Percentiles rank a stretch among this genome's conserved stretches.
Conservation (phyloP, 1,140 invertebrate species). For the Paraescarpia echinospica region DNA sequence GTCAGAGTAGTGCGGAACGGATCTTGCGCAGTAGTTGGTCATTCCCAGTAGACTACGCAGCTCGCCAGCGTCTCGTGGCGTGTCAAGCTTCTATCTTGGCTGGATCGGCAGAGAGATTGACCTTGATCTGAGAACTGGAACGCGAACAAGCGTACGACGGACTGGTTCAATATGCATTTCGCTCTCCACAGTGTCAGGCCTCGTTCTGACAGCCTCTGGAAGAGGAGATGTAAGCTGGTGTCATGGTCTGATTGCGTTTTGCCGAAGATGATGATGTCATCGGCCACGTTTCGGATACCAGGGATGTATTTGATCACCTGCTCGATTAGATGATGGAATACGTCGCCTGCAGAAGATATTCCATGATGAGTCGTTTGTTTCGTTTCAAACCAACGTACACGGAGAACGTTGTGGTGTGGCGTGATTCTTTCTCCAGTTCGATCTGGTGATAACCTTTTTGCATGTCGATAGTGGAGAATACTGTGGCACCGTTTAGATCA, state of each 20-base stretch:
- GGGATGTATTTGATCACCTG: constrained; percentile 14
- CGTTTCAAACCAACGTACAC: constrained; percentile 31
- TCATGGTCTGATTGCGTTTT: not conserved
- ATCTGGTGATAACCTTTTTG: constrained; percentile 43
- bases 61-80: not conserved
- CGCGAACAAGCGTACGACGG: not conserved
- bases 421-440: constrained; percentile 35
- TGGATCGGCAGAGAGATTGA: not conserved
- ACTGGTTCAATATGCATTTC: constrained; percentile 16
- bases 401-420: constrained; percentile 41
- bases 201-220: constrained; percentile 14
- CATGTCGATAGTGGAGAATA: constrained; percentile 45
- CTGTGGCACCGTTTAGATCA: constrained; percentile 37
- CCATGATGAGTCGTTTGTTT: constrained; percentile 34
- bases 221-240: not conserved
- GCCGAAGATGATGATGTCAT: constrained; percentile 27
- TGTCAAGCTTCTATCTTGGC: not conserved
- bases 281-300: constrained; percentile 27
- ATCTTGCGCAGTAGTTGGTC: constrained; percentile 23
- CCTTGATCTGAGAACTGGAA: constrained; percentile 16
- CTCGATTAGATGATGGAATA: constrained; percentile 31
- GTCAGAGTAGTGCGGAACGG: constrained; percentile 11
- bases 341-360: constrained; percentile 29
- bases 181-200: not conserved
- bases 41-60: constrained; percentile 19